phyloP scores from a whole-genome alignment of 2,888 invertebrate genomes.

The Pollenia labialis region DNA sequence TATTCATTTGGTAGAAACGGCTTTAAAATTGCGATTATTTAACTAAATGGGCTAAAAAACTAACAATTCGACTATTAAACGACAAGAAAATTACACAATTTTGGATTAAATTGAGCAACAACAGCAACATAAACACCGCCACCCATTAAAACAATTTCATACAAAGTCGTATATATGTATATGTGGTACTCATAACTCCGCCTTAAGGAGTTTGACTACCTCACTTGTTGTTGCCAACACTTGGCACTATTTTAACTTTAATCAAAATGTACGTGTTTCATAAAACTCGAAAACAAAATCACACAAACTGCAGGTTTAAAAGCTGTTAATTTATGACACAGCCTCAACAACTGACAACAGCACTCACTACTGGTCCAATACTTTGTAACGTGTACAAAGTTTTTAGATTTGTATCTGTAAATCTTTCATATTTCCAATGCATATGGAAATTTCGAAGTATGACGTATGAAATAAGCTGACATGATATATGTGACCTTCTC shows the following conservation, averaged over 20 bases:
- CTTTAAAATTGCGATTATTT: constrained; percentile 45
- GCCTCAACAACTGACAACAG: constrained; percentile 48
- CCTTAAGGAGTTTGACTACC: constrained; percentile 67
- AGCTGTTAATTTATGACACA: constrained; percentile 59
- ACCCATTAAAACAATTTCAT: constrained; percentile 7
- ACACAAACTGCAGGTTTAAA: constrained; percentile 57
- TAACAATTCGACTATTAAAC: constrained; percentile 63
- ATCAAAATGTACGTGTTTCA: constrained; percentile 17
- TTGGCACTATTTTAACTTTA: constrained; percentile 34
- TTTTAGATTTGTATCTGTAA: constrained; percentile 3
- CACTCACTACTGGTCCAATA: constrained; percentile 13
- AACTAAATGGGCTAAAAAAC: constrained; percentile 61
- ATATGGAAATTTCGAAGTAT: constrained; percentile 7
- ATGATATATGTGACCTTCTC: constrained; percentile 56
- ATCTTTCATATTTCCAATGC: not conserved
- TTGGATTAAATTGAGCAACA: constrained; percentile 58
- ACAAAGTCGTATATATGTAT: not conserved
- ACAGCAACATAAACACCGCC: constrained; percentile 22
- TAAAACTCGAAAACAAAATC: constrained; percentile 27
- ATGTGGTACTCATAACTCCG: constrained; percentile 57
- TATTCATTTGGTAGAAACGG: constrained; percentile 49
- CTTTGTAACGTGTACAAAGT: not conserved
- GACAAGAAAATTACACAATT: constrained; percentile 71
- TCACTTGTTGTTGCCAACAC: constrained; percentile 44
- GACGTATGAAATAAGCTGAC: constrained; percentile 49